Conservation (phyloP, 2,888 invertebrate genomes). For the Rotaria socialis region DNA sequence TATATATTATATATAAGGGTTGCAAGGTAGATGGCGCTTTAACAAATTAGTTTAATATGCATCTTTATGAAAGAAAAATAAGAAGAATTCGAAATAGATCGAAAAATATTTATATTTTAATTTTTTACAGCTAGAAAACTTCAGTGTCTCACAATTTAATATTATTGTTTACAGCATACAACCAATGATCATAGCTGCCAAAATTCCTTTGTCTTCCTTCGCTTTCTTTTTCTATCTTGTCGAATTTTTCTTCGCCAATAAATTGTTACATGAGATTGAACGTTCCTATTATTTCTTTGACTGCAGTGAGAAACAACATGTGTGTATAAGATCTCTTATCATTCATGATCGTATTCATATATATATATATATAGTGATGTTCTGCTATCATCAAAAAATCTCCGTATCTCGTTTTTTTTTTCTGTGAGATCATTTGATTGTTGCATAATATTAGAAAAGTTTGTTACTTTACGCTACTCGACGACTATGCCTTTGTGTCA, state of each 20-base stretch:
- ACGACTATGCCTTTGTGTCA: background rate
- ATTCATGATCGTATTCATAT: background rate
- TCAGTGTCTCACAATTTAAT: background rate
- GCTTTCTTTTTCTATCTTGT: background rate
- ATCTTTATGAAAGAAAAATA: no score
- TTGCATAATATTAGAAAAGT: background rate
- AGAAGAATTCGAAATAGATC: no score
- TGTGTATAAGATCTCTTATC: background rate
- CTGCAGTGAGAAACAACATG: background rate
- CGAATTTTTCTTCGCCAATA: background rate
- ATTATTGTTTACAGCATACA: background rate
- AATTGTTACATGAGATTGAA: conserved; percentile 13
- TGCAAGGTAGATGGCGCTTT: background rate
- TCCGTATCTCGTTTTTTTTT: background rate
- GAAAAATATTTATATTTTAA: no score
- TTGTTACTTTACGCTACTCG: background rate
- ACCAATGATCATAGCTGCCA: background rate
- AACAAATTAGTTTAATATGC: background rate
- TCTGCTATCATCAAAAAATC: background rate
- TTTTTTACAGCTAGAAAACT: background rate
- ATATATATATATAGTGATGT: background rate
- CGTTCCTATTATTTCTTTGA: background rate
- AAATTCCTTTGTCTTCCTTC: background rate
- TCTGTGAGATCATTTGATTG: background rate
- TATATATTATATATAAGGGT: background rate